phyloP scores from a whole-genome alignment of 2,113 vertebrate genomes.

The Perca flavescens region DNA sequence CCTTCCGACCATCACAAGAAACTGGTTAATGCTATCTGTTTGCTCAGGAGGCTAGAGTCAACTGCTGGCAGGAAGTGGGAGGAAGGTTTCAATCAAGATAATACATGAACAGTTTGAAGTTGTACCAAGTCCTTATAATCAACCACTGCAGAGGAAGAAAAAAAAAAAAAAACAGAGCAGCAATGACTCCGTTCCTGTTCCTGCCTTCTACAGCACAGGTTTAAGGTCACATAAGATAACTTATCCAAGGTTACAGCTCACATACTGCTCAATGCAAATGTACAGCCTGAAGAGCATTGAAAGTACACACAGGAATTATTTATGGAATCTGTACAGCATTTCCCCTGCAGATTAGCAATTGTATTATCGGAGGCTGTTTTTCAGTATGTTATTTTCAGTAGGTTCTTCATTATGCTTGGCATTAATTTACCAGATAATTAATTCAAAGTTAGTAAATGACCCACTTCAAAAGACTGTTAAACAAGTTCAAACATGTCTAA shows the following conservation, averaged over 20 bases:
- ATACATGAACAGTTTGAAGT: constrained; percentile 63
- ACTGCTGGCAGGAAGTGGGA: constrained; percentile 53
- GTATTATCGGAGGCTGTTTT: constrained; percentile 7
- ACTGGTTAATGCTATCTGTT: constrained; percentile 56
- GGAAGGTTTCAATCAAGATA: constrained; percentile 71
- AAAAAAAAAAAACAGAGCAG: constrained; percentile 5
- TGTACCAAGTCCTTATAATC: constrained; percentile 52
- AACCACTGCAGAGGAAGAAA: constrained; percentile 33
- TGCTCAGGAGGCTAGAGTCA: constrained; percentile 69
- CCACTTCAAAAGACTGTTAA: constrained; percentile 34
- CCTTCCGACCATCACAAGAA: constrained; percentile 60
- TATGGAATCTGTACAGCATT: constrained; percentile 33
- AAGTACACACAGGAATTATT: constrained; percentile 33
- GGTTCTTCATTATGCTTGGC: not conserved
- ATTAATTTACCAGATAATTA: constrained; percentile 35
- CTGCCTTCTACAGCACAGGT: constrained; percentile 48
- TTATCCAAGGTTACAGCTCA: constrained; percentile 14
- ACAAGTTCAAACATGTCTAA: constrained; percentile 47
- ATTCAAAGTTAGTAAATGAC: constrained; percentile 35
- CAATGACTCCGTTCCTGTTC: constrained; percentile 35
- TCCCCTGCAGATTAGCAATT: constrained; percentile 27
- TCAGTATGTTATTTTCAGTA: not conserved
- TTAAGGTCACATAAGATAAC: constrained; percentile 44
- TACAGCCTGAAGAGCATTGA: constrained; percentile 56
- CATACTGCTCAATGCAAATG: constrained; percentile 15